phyloP scores from a whole-genome alignment of 2,888 invertebrate genomes.

The Automeris io region DNA sequence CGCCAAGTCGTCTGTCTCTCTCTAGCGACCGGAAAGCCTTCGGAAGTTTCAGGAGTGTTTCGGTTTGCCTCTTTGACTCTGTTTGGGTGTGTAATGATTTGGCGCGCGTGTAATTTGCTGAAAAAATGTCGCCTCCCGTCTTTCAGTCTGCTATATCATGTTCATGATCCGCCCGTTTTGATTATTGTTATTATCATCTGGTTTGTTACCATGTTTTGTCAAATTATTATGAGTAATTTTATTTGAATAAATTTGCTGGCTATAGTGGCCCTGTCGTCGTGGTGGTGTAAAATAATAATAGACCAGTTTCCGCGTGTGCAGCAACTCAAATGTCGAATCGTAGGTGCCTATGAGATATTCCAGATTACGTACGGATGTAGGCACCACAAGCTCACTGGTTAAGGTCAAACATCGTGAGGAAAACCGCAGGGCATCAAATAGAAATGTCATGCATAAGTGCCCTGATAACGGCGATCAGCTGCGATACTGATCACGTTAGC shows the following conservation, averaged over 20 bases:
- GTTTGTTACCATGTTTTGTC: conserved; percentile 17
- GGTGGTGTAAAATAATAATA: too few species aligned
- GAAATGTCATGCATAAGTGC: too few species aligned
- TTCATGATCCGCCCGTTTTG: conserved; percentile 35
- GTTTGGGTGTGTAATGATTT: conserved; percentile 75
- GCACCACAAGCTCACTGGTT: too few species aligned
- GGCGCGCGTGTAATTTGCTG: conserved; percentile 66
- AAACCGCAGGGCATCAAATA: too few species aligned
- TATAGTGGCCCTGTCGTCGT: too few species aligned
- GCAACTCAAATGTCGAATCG: too few species aligned
- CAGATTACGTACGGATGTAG: too few species aligned
- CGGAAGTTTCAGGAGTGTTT: conserved; percentile 70
- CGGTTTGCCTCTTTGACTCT: conserved; percentile 75
- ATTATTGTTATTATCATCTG: conserved; percentile 46
- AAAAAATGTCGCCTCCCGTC: conserved; percentile 60
- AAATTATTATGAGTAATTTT: conserved; percentile 1
- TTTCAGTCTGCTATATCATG: conserved; percentile 42
- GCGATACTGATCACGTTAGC: too few species aligned
- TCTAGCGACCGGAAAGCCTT: conserved; percentile 58
- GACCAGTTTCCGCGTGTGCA: too few species aligned
- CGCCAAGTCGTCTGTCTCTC: conserved; percentile 35
- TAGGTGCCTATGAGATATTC: too few species aligned
- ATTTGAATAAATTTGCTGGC: conserved; percentile 5
- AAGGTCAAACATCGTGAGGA: too few species aligned
- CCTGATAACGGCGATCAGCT: too few species aligned